Percentiles rank a stretch among this genome's conserved stretches.
Conservation (phyloP, 2,797 vertebrate genomes). For the Sarcophilus harrisii region DNA sequence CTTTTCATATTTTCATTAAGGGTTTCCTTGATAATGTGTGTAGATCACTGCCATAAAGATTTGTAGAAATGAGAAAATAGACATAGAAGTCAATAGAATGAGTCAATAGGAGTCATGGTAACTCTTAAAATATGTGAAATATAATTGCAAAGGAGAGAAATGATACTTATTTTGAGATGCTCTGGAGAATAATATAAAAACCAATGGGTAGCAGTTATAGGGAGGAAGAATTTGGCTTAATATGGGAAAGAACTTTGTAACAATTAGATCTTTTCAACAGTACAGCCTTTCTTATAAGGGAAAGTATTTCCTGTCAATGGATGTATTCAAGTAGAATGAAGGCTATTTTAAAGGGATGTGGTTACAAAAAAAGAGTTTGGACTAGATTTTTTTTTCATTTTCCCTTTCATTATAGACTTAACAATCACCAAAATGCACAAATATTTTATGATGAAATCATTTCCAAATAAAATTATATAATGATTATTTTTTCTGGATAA, state of each 20-base stretch:
- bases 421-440: background rate
- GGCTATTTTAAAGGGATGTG: background rate
- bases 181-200: background rate
- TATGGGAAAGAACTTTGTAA: background rate
- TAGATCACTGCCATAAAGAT: background rate
- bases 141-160: background rate
- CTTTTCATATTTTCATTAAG: slow-evolving; percentile 1
- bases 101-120: background rate
- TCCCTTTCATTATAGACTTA: background rate
- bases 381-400: background rate
- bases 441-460: background rate
- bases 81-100: background rate
- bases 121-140: background rate
- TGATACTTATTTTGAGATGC: background rate
- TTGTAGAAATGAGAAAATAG: background rate
- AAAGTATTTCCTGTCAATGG: background rate
- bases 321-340: background rate
- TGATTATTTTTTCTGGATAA: slow-evolving; percentile 20
- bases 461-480: background rate
- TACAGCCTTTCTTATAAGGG: background rate
- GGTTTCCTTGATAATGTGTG: background rate
- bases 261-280: background rate
- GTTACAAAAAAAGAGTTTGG: background rate
- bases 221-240: background rate
- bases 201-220: background rate